Evolutionary conservation across 2,113 vertebrate genomes (phyloP).

Genomic region (Thomomys bottae): DNA sequence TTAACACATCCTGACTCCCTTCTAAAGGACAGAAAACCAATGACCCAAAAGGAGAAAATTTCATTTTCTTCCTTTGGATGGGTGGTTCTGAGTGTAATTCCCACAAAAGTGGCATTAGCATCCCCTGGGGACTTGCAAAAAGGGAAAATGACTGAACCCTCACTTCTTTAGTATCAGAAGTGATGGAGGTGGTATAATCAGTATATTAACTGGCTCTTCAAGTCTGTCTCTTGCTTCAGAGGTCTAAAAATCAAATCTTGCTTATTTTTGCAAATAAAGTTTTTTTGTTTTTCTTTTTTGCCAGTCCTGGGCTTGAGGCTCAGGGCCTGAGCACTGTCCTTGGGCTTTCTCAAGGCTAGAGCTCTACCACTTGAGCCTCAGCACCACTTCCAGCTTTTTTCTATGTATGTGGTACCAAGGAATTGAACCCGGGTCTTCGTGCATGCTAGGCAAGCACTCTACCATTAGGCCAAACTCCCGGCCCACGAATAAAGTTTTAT

Average conservation of each 20-base stretch:
- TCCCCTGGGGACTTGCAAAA: neutral
- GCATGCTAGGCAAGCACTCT: no score
- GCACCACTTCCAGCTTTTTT: no score
- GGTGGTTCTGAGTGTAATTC: neutral
- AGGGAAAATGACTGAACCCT: neutral
- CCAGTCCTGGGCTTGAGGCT: no score
- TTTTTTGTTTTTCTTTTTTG: no score
- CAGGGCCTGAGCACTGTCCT: no score
- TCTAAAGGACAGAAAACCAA: constrained; percentile 41
- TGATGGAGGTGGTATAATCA: neutral
- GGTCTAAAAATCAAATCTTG: neutral
- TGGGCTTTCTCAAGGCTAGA: no score
- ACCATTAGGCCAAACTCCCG: no score
- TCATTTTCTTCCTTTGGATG: neutral
- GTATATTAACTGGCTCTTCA: neutral
- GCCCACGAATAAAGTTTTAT: constrained; percentile 26
- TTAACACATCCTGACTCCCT: constrained; percentile 16
- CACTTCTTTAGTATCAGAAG: neutral
- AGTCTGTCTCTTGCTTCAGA: neutral
- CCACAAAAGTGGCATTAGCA: neutral
- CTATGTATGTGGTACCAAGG: no score
- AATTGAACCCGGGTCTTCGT: no score
- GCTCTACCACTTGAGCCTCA: no score
- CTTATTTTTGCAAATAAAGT: neutral
- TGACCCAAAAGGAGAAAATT: neutral